Evolutionary conservation across 2,888 invertebrate species (phyloP).

Genomic region (Euzophera pinguis): DNA sequence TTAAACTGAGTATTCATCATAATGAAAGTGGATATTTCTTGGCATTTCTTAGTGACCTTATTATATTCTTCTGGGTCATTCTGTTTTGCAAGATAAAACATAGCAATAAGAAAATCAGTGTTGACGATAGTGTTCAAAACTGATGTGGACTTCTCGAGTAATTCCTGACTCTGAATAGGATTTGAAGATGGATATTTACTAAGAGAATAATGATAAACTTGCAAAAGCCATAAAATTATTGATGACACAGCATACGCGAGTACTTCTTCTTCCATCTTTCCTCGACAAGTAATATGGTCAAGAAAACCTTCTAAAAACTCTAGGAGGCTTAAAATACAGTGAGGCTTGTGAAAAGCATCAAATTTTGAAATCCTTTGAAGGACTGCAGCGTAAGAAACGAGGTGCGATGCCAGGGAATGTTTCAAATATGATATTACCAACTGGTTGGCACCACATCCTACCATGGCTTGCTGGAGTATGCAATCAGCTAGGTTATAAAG

Average conservation of each 20-base stretch:
- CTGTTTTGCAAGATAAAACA: constrained; percentile 90
- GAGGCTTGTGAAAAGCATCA: constrained; percentile 91
- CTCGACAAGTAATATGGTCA: constrained; percentile 83
- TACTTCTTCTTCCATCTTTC: constrained; percentile 92
- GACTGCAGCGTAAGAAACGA: constrained; percentile 95
- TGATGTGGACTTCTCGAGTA: constrained; percentile 84
- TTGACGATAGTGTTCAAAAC: constrained; percentile 84
- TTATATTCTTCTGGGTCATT: constrained; percentile 85
- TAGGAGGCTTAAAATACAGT: constrained; percentile 91
- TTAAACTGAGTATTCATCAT: constrained; percentile 80
- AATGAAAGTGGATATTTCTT: constrained; percentile 83
- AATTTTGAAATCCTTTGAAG: constrained; percentile 93
- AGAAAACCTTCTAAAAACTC: constrained; percentile 89
- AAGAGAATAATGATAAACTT: constrained; percentile 82
- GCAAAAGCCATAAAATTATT: constrained; percentile 89
- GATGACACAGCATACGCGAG: constrained; percentile 91
- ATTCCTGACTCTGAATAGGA: constrained; percentile 76
- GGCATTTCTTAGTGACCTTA: constrained; percentile 87
- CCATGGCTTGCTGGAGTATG: constrained; percentile 95
- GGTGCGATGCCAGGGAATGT: constrained; percentile 93
- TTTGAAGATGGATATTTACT: constrained; percentile 70
- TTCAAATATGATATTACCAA: constrained; percentile 94
- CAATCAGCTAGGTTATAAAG: constrained; percentile 96
- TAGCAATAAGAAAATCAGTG: constrained; percentile 88
- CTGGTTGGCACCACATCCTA: constrained; percentile 95